Evolutionary conservation across 2,797 vertebrate species (phyloP), one percentile per base, ranked within the genome.

Genomic region (Luscinia megarhynchos): DNA sequence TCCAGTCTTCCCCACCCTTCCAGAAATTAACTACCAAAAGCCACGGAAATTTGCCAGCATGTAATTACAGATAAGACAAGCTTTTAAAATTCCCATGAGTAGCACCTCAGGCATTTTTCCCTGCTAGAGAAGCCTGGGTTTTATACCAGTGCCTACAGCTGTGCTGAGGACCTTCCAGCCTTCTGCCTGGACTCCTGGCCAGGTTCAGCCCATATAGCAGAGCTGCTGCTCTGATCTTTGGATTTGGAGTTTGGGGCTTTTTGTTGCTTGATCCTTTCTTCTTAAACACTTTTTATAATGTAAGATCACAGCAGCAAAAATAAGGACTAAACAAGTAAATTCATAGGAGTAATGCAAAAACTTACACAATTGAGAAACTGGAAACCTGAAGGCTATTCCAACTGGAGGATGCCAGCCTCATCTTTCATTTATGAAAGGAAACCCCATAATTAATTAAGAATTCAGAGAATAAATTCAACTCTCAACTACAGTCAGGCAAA

Each of bases 1-100:
- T 61, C 51, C 41, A 67, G 36, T n/a, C 72, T 64, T 72, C 58
- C 4, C 58, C 86, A 87, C 34, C 55, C 77, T 94, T 91, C 79
- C 74, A 95, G 86, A 97, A 97, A 94, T 94, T 87, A 97, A 93
- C 74, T 45, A 64, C 80, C 68, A 92, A 94, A 61, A 43, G 16
- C 87, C 69, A 87, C 2, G 11, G 84, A 83, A 38, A 97, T 94
- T 96, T 90, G 80, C 68, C 17, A 48, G 77, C 75, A 93, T 89
- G 91, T 97, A 96, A 97, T 96, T 97, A 96, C 87, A 97, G 89
- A 93, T 82, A 82, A 77, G 67, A 95, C 30, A 64, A 95, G 93
- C 94, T 94, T 93, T 97, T 54, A 48, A 11, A 94, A 95, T 86
- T 93, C 88, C 94, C 73, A n/a, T 22, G 61, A 87, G 53, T 78